Conservation (phyloP, 1,140 invertebrate genomes). For the Orius insidiosus region DNA sequence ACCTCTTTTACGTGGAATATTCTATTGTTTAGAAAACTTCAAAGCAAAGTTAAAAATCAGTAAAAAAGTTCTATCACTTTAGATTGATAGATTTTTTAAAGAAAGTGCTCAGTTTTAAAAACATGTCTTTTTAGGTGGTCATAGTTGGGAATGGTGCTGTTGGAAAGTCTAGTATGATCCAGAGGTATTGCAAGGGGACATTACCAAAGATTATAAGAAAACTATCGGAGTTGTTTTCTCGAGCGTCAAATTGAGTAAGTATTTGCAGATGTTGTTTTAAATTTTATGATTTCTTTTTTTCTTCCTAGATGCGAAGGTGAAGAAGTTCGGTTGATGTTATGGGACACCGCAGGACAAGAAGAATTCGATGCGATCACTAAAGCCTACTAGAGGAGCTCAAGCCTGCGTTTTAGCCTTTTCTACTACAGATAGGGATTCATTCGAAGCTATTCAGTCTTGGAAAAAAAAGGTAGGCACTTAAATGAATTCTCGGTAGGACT, state of each 20-base stretch:
- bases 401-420: conserved; percentile 91
- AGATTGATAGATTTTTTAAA: too few species aligned
- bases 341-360: conserved; percentile 94
- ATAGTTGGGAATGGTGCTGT: conserved; percentile 94
- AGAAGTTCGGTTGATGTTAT: conserved; percentile 87
- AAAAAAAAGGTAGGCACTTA: too few species aligned
- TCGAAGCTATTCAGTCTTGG: conserved; percentile 86
- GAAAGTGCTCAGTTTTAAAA: too few species aligned
- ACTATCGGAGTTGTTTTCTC: conserved; percentile 92
- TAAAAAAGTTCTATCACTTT: too few species aligned
- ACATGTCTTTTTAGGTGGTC: conserved; percentile 60
- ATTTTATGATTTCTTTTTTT: too few species aligned
- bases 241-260: conserved; percentile 88
- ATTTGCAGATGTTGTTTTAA: too few species aligned
- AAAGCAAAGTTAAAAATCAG: too few species aligned
- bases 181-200: conserved; percentile 90
- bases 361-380: conserved; percentile 97
- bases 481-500: too few species aligned
- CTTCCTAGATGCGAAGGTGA: conserved; percentile 75
- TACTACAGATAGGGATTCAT: conserved; percentile 83
- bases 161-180: conserved; percentile 94
- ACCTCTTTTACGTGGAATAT: too few species aligned
- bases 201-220: conserved; percentile 92
- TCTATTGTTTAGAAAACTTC: too few species aligned
- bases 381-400: conserved; percentile 94